A percentile compares a stretch with the other conserved stretches of the same genome.
Conservation (phyloP, 2,113 vertebrate genomes). For the Dolichallabes microphthalmus region DNA sequence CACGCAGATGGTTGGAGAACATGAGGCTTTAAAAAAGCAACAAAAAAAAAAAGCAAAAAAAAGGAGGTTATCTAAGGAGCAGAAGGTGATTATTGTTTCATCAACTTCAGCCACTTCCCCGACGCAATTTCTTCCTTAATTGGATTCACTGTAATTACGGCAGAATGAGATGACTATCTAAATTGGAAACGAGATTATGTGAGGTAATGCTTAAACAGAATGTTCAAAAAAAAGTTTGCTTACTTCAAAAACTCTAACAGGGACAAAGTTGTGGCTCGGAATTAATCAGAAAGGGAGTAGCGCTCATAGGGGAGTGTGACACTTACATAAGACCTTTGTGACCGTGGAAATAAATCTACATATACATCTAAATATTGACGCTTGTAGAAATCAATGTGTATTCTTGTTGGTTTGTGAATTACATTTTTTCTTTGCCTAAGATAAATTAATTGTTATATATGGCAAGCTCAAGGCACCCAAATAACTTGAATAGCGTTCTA, state of each 20-base stretch:
- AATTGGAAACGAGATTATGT: conserved; percentile 35
- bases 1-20: background rate
- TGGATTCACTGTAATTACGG: conserved; percentile 40
- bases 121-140: conserved; percentile 15
- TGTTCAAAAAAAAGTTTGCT: conserved; percentile 12
- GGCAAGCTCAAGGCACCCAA: background rate
- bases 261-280: background rate
- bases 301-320: background rate
- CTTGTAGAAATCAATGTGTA: background rate
- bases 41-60: background rate
- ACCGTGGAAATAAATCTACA: background rate
- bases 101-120: conserved; percentile 24
- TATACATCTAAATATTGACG: background rate
- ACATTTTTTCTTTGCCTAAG: background rate
- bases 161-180: conserved; percentile 29
- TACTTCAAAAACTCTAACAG: background rate
- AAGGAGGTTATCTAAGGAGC: conserved; percentile 22
- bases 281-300: background rate
- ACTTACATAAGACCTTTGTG: background rate
- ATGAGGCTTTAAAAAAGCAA: background rate
- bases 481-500: too few species aligned
- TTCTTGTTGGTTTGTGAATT: background rate
- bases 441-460: background rate
- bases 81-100: conserved; percentile 32
- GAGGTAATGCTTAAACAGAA: conserved; percentile 22